These are phyloP conservation scores for Chaenogobius annularis DNA, from an alignment of 2,113 vertebrate genomes.

Conservation along the genomic window DNA sequence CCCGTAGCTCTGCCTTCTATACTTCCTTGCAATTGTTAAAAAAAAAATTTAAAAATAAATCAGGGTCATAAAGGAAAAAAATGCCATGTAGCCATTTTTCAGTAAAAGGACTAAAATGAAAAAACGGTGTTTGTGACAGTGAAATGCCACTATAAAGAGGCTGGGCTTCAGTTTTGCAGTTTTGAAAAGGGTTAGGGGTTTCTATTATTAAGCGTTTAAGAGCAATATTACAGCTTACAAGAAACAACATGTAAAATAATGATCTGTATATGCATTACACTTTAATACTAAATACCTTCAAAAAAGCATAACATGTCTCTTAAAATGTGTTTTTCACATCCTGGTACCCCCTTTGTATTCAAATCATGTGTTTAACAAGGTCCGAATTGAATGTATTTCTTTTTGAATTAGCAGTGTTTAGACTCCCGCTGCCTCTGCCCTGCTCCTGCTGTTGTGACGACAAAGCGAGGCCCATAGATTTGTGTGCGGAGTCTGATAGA, in stretches of 20 bases:
- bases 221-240: too few species aligned
- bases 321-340: too few species aligned
- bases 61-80: too few species aligned
- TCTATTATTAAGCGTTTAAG: neutral
- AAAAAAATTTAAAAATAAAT: too few species aligned
- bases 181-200: neutral
- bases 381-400: slow-evolving; percentile 12
- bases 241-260: too few species aligned
- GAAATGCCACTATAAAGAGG: neutral
- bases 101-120: neutral
- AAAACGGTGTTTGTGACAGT: neutral
- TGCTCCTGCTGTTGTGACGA: slow-evolving; percentile 25
- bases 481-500: slow-evolving; percentile 30
- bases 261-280: too few species aligned
- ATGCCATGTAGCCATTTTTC: neutral
- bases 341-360: neutral
- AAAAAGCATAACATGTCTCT: too few species aligned
- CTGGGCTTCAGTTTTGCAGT: neutral
- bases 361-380: neutral
- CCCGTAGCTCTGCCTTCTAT: neutral
- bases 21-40: too few species aligned
- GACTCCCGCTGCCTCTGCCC: slow-evolving; percentile 24
- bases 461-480: neutral
- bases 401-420: slow-evolving; percentile 20
- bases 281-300: too few species aligned